Evolutionary conservation across 2,888 invertebrate genomes (phyloP).

Genomic region (Agriopis leucophaearia): DNA sequence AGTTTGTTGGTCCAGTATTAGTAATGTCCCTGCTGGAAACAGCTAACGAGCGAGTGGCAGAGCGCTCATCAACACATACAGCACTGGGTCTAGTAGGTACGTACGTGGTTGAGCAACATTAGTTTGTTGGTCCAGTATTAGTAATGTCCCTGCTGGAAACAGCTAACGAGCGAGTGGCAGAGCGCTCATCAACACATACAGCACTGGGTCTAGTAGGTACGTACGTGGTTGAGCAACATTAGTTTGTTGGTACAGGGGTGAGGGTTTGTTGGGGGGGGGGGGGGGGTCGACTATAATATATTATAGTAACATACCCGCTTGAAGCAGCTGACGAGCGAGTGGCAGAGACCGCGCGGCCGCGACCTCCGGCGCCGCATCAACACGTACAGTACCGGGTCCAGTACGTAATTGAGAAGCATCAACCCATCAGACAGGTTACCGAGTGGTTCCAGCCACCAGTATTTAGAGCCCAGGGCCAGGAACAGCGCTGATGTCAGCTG

Average conservation of each 20-base stretch:
- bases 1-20: background rate
- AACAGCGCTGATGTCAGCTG: conserved; percentile 84
- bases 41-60: conserved; percentile 68
- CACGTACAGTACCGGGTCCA: conserved; percentile 94
- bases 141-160: too few species aligned
- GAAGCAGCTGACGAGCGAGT: conserved; percentile 71
- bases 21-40: conserved; percentile 75
- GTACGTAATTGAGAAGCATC: conserved; percentile 92
- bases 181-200: too few species aligned
- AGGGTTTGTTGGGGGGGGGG: too few species aligned
- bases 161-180: conserved; percentile 10
- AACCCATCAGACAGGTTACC: conserved; percentile 90
- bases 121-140: too few species aligned
- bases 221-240: too few species aligned
- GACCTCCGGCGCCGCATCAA: conserved; percentile 86
- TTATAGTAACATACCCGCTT: conserved; percentile 67
- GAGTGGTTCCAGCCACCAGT: conserved; percentile 67
- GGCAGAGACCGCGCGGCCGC: conserved; percentile 62
- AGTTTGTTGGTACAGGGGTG: too few species aligned
- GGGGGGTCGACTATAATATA: too few species aligned
- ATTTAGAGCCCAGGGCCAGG: conserved; percentile 72
- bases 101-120: too few species aligned
- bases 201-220: too few species aligned
- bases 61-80: conserved; percentile 86
- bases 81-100: too few species aligned